Evolutionary conservation across 2,113 vertebrate species (phyloP).

Genomic region (Caranx ignobilis): DNA sequence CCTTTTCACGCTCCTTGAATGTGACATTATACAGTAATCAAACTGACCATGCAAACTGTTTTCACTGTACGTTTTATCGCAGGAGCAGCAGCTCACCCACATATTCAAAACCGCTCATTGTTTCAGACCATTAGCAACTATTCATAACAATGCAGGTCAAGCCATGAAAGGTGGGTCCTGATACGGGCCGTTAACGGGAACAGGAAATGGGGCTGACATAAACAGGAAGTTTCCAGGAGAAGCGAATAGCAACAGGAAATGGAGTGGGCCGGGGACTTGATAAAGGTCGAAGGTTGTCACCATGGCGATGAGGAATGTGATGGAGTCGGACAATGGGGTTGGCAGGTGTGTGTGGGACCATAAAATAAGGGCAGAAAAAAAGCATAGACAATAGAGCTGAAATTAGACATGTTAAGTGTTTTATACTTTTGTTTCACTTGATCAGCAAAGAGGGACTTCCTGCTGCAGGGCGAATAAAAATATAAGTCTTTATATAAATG

Average conservation of each 20-base stretch:
- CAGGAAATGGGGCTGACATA: slow-evolving; percentile 82
- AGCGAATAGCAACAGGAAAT: slow-evolving; percentile 84
- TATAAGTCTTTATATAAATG: background rate
- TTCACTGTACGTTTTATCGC: slow-evolving; percentile 32
- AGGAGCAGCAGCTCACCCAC: slow-evolving; percentile 23
- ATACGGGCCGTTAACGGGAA: slow-evolving; percentile 65
- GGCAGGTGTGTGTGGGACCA: slow-evolving; percentile 80
- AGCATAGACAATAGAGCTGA: slow-evolving; percentile 61
- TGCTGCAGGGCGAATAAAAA: background rate
- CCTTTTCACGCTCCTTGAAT: background rate
- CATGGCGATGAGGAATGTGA: slow-evolving; percentile 72
- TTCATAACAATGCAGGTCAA: slow-evolving; percentile 71
- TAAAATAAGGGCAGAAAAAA: slow-evolving; percentile 36
- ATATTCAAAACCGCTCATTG: slow-evolving; percentile 61
- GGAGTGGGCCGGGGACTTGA: slow-evolving; percentile 74
- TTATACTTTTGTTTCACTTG: slow-evolving; percentile 3
- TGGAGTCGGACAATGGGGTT: slow-evolving; percentile 80
- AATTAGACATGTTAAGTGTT: slow-evolving; percentile 38
- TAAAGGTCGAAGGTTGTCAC: slow-evolving; percentile 76
- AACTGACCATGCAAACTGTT: slow-evolving; percentile 1
- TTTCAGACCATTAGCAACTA: slow-evolving; percentile 53
- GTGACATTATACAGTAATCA: background rate
- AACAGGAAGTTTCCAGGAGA: slow-evolving; percentile 86
- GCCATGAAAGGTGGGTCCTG: slow-evolving; percentile 57
- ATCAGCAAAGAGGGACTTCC: background rate